These are phyloP conservation scores for Mastacembelus armatus DNA, from an alignment of 2,797 vertebrate genomes.

Conservation along the genomic window DNA sequence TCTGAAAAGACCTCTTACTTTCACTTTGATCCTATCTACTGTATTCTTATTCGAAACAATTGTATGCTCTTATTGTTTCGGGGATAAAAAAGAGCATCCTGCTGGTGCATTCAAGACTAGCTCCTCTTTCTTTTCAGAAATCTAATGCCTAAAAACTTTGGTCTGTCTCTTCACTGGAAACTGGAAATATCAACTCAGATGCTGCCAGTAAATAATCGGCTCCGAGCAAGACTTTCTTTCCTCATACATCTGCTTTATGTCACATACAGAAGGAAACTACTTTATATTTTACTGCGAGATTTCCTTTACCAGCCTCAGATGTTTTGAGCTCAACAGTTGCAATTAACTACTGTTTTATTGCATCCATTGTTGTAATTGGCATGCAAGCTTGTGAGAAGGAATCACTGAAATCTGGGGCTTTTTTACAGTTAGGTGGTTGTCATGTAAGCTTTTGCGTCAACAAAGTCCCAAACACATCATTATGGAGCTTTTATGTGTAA, in stretches of 20 bases:
- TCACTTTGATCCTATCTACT: conserved; percentile 44
- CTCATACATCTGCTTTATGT: conserved; percentile 28
- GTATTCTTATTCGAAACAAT: conserved; percentile 53
- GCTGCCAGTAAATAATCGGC: background rate
- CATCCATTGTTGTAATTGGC: conserved; percentile 58
- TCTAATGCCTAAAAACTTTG: conserved; percentile 9
- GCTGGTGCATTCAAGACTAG: conserved; percentile 42
- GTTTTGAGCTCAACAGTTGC: conserved; percentile 52
- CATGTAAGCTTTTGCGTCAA: conserved; percentile 45
- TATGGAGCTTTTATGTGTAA: conserved; percentile 60
- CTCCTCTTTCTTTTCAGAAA: conserved; percentile 50
- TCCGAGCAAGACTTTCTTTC: conserved; percentile 10
- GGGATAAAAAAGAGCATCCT: conserved; percentile 33
- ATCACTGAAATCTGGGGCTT: conserved; percentile 48
- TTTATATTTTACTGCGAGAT: conserved; percentile 30
- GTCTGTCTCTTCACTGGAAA: conserved; percentile 6
- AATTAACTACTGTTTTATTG: conserved; percentile 70
- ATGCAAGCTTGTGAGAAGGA: conserved; percentile 51
- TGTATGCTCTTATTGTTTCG: conserved; percentile 50
- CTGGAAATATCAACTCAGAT: background rate
- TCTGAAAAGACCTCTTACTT: conserved; percentile 47
- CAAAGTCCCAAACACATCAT: conserved; percentile 61
- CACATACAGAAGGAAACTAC: conserved; percentile 32
- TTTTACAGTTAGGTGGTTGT: conserved; percentile 52
- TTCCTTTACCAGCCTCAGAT: conserved; percentile 38